phyloP scores from a whole-genome alignment of 2,888 invertebrate genomes.

The Drosophila rellima region DNA sequence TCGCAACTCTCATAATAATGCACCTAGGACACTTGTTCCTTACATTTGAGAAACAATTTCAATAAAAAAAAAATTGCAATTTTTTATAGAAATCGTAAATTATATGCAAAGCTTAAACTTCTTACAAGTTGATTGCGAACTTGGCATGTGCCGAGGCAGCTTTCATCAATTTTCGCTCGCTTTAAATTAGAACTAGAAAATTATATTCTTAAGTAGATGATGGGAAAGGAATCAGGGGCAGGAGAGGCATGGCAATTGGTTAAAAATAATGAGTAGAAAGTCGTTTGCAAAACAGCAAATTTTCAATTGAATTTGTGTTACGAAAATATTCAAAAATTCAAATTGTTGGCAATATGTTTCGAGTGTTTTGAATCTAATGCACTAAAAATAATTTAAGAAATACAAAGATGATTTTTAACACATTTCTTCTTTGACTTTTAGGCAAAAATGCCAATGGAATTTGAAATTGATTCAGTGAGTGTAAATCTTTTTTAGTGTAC shows the following conservation, averaged over 20 bases:
- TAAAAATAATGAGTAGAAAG: slow-evolving; percentile 31
- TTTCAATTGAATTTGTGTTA: slow-evolving; percentile 28
- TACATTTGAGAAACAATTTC: slow-evolving; percentile 26
- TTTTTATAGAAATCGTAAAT: slow-evolving; percentile 21
- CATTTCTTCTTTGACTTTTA: neutral
- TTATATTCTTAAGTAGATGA: slow-evolving; percentile 5
- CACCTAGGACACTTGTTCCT: neutral
- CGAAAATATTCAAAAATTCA: slow-evolving; percentile 27
- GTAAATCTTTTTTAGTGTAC: slow-evolving; percentile 10
- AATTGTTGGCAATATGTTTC: slow-evolving; percentile 41
- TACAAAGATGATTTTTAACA: neutral
- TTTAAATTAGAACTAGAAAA: slow-evolving; percentile 20
- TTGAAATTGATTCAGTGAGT: neutral
- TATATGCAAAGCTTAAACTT: slow-evolving; percentile 24
- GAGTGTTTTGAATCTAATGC: slow-evolving; percentile 3
- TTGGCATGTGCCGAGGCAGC: slow-evolving; percentile 17
- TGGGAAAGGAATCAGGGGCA: neutral
- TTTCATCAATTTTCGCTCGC: slow-evolving; percentile 20
- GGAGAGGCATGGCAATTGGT: neutral
- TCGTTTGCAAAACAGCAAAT: slow-evolving; percentile 21
- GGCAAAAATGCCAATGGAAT: neutral
- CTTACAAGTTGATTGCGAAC: slow-evolving; percentile 22
- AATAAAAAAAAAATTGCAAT: slow-evolving; percentile 35
- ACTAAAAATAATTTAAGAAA: neutral
- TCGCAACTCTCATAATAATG: no score